These are phyloP conservation scores for Adrianichthys oophorus DNA, from an alignment of 2,797 vertebrate genomes.

Conservation along the genomic window DNA sequence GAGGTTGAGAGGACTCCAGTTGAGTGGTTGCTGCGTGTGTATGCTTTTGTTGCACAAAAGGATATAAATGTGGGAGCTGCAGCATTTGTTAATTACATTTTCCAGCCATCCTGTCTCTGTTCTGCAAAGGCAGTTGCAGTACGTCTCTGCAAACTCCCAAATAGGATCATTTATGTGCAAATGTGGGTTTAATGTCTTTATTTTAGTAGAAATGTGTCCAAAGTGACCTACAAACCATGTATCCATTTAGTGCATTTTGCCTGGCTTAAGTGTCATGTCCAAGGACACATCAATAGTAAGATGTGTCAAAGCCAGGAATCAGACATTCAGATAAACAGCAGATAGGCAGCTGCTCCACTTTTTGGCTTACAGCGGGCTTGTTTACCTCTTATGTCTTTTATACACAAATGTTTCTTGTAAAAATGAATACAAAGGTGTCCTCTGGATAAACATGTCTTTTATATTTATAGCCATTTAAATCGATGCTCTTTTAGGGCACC, in stretches of 20 bases:
- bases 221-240: no score
- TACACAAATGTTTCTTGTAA: conserved; percentile 1
- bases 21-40: not conserved
- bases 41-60: not conserved
- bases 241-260: no score
- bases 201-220: no score
- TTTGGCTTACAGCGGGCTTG: not conserved
- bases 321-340: no score
- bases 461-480: conserved; percentile 10
- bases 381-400: not conserved
- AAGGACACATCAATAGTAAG: no score
- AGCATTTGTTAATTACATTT: conserved; percentile 15
- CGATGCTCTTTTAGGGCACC: not conserved
- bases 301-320: no score
- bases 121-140: conserved; percentile 5
- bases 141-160: conserved; percentile 1
- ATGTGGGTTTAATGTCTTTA: no score
- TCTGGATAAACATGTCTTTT: conserved; percentile 11
- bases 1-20: not conserved
- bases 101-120: conserved; percentile 16
- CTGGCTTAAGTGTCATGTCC: no score
- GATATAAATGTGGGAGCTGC: not conserved
- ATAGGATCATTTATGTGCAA: not conserved
- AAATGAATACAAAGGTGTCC: conserved; percentile 13
- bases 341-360: not conserved